Conservation (phyloP, 2,888 invertebrate species). For the Chloroclysta siterata region DNA sequence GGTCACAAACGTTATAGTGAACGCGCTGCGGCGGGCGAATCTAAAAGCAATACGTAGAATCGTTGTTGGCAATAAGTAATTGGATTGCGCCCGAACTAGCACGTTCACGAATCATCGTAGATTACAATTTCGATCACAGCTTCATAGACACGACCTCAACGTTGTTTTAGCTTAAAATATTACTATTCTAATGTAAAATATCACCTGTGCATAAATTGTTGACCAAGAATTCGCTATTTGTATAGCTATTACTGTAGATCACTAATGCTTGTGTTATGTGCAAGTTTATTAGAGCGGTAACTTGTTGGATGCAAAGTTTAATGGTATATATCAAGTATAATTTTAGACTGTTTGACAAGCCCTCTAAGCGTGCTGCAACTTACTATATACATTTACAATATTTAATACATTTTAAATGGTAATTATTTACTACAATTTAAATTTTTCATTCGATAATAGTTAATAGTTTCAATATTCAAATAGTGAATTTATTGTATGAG, state of each 20-base stretch:
- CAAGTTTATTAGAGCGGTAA: slow-evolving; percentile 61
- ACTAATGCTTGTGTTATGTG: slow-evolving; percentile 73
- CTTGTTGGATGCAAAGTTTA: slow-evolving; percentile 61
- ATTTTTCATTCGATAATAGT: slow-evolving; percentile 68
- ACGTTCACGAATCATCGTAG: slow-evolving; percentile 42
- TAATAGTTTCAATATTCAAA: slow-evolving; percentile 62
- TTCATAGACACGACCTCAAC: slow-evolving; percentile 64
- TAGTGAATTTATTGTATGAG: slow-evolving; percentile 63
- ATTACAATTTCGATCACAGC: slow-evolving; percentile 63
- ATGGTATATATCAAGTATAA: slow-evolving; percentile 61
- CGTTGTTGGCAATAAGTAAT: slow-evolving; percentile 29
- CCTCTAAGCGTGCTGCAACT: slow-evolving; percentile 73
- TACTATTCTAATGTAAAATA: slow-evolving; percentile 60
- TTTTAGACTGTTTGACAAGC: slow-evolving; percentile 68
- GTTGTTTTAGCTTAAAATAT: slow-evolving; percentile 62
- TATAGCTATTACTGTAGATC: slow-evolving; percentile 69
- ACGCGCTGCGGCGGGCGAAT: slow-evolving; percentile 28
- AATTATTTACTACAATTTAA: slow-evolving; percentile 71
- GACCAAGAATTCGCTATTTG: slow-evolving; percentile 64
- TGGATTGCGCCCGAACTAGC: slow-evolving; percentile 23
- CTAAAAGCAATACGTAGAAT: slow-evolving; percentile 36
- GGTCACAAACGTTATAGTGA: slow-evolving; percentile 32
- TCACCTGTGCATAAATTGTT: slow-evolving; percentile 68
- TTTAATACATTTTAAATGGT: slow-evolving; percentile 73
- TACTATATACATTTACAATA: slow-evolving; percentile 73